Evolutionary conservation across 2,888 invertebrate genomes (phyloP).

Genomic region (Ormyrus nitidulus): DNA sequence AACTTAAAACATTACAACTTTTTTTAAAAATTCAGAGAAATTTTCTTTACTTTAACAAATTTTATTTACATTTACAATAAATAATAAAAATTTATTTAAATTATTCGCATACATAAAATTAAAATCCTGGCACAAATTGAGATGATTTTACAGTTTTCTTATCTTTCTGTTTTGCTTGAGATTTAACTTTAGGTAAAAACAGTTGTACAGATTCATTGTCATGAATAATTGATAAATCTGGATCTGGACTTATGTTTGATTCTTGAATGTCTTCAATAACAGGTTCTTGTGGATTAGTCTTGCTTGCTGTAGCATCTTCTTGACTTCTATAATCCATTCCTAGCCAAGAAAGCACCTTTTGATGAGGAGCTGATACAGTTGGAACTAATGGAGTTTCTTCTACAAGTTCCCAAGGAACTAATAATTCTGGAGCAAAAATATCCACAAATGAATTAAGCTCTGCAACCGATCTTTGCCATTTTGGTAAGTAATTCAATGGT

Average conservation of each 20-base stretch:
- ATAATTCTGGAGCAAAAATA: constrained; percentile 69
- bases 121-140: constrained; percentile 63
- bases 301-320: not conserved
- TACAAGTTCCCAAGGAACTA: constrained; percentile 69
- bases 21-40: constrained; percentile 42
- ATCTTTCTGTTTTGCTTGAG: constrained; percentile 52
- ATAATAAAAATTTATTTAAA: constrained; percentile 17
- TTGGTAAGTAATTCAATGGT: constrained; percentile 47
- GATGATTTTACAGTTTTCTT: constrained; percentile 59
- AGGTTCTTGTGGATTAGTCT: not conserved
- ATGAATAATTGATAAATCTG: constrained; percentile 56
- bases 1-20: not conserved
- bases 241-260: constrained; percentile 35
- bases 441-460: constrained; percentile 67
- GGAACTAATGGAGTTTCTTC: constrained; percentile 63
- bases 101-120: constrained; percentile 19
- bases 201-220: constrained; percentile 61
- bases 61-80: not conserved
- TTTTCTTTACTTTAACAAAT: not conserved
- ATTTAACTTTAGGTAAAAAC: constrained; percentile 64
- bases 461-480: constrained; percentile 67
- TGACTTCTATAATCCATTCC: constrained; percentile 62
- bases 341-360: constrained; percentile 71
- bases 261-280: not conserved
- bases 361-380: constrained; percentile 63